Evolutionary conservation across 2,113 vertebrate genomes (phyloP).

Genomic region (Plecturocebus donacophilus): DNA sequence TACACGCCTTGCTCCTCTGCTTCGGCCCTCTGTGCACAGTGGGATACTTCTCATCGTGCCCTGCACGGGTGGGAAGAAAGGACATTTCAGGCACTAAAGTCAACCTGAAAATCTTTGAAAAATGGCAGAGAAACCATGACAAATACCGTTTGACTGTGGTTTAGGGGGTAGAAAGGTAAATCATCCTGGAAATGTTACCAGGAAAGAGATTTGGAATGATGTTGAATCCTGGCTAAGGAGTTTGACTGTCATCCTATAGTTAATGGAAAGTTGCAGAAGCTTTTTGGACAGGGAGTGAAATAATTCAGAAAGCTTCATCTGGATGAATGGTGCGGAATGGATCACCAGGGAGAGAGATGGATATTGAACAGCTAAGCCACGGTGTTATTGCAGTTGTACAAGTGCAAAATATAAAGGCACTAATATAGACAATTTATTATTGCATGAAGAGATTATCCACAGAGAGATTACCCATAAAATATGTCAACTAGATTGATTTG

Average conservation of each 20-base stretch:
- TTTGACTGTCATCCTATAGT: background rate
- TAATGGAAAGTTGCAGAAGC: background rate
- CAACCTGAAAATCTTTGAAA: background rate
- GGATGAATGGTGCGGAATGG: background rate
- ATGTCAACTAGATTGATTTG: background rate
- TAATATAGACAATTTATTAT: constrained; percentile 13
- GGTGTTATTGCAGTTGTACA: background rate
- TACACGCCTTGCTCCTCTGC: background rate
- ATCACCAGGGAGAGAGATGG: background rate
- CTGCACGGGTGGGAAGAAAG: background rate
- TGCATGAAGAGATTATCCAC: constrained; percentile 16
- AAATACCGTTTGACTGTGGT: background rate
- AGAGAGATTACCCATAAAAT: constrained; percentile 31
- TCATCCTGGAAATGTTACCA: background rate
- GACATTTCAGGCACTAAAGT: background rate
- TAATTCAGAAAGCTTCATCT: background rate
- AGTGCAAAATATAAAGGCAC: background rate
- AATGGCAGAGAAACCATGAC: background rate
- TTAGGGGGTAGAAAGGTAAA: background rate
- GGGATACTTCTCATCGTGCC: background rate
- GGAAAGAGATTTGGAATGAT: background rate
- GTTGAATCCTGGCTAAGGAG: background rate
- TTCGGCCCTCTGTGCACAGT: background rate
- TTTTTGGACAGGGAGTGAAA: background rate
- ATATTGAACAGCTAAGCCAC: background rate